Evolutionary conservation across 30 jellyfish, hydroid and myxozoan genomes (phyloP), one percentile per base, ranked within the genome.

Genomic region (Aurelia aurita complex sp. Pacific): DNA sequence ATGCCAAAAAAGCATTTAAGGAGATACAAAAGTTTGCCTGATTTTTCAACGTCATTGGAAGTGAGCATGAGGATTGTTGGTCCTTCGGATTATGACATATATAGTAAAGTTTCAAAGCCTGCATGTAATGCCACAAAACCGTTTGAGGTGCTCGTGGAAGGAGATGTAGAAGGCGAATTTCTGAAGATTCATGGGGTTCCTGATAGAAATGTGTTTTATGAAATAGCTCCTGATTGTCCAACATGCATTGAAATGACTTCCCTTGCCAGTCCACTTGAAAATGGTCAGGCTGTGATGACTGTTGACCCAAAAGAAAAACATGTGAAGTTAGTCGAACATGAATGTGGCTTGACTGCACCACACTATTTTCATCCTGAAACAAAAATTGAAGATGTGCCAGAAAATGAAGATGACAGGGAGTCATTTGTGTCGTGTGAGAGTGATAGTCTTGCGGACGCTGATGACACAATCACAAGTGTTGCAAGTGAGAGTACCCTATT

Each of bases 211-310:
- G 86, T 80, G 1, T 88, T 94, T 70, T 94, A 94, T 80, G 97
- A 88, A 55, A 65, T 34, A 5, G 99, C 99, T 10, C 97, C 99
- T 5, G 76, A 83, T n/a, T 94, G 97, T 68, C 99, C 99, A 1
- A 94, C 99, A 1, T 94, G 99, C 88, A 85, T 94, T 36, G 99
- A 94, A 68, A 94, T 94, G 99, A 83, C 97, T 8, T 52, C 72
- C n/a, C 94, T 94, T 33, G 99, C 97, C 7, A 84, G 85, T 72
- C 99, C 99, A 69, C 74, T 74, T 67, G 74, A 84, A 69, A 83
- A 88, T 67, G 87, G 83, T 32, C 74, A 59, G 64, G 85, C 89
- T 0, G 91, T 77, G 8, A n/a, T 92, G 46, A 64, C 88, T 1
- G 36, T 77, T 36, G 88, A 77, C 4, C 87, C 87, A 77, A 77